Base-by-base conservation (phyloP, 2,888 invertebrate species). In the Scaptomyza flava region DNA sequence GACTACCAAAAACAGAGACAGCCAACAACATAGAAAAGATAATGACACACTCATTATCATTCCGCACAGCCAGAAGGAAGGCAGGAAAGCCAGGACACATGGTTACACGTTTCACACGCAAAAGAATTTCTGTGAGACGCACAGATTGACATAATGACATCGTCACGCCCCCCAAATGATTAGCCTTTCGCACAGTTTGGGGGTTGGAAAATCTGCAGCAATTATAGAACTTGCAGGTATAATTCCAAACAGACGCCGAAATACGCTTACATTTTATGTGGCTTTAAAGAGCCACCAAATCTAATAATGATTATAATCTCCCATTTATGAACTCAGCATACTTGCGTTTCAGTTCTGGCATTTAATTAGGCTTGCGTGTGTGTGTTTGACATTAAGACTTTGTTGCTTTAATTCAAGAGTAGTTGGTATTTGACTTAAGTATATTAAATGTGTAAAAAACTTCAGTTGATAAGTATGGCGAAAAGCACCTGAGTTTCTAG, bases 141-240 rank as follows among this genome's bases (percentile, higher is more conserved):
- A 80, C 77, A 80, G 79, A 79, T 84, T 84, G 84, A 87, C 84
- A 75, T 84, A 84, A 84, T 84, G 89, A 83, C 89, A 88, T 65
- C 68, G 76, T 48, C 76, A 82, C 86, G 88, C 88, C 82, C 86
- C 71, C 73, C 83, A 76, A 85, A 82, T 82, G 82, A 82, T 82
- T 82, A 87, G 82, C 77, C 76, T 63, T 70, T 67, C 59, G 56
- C 85, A 41, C 41, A 41, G 41, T 9, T 41, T 41, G 41, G 7
- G 27, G 42, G 2, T 36, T 34, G 23, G 12, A 0, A 34, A 27
- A 14, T 30, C 2, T 58, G 42, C 23, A 27, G 79, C 79, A 85
- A 79, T 79, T 79, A 79, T 79, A 86, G 76, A 79, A 74, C 61
- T 76, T 59, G 71, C 71, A 52, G 53, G 38, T 71, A 82, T 76